Evolutionary conservation across 2,888 invertebrate genomes (phyloP), one percentile per base, ranked within the genome.

Genomic region (Druceiella hillmani): DNA sequence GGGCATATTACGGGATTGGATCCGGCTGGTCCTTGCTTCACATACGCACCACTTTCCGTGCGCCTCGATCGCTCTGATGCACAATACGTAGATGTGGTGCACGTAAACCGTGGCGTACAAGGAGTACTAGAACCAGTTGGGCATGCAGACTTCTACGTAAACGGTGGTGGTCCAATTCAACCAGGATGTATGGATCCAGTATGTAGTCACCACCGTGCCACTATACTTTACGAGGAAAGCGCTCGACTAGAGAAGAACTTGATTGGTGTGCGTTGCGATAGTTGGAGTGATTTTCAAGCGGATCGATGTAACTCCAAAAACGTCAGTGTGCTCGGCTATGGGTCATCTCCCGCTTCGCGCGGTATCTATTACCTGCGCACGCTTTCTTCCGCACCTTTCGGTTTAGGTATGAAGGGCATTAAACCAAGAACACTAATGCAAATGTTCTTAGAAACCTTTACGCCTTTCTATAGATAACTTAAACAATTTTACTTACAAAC

Each of bases 101-200:
- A 72, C 49, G 65, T 70, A 4, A 72, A 72, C 49, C 55, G 62
- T 50, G 54, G 71, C 43, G 49, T 72, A 13, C 71, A 71, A 57
- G 72, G 72, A 28, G 61, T 68, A 5, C 60, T 67, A 2, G 71
- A 71, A 47, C 64, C 78, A 5, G 61, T 83, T 43, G 85, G 84
- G 0, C 83, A 84, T 58, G 79, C 76, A 2, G 85, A 85, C 57
- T 85, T 82, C 57, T 85, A 81, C 64, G 79, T 84, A 3, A 85
- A 85, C 50, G 76, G 78, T 12, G 85, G 85, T 10, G 74, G 78
- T 2, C 75, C 82, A 0, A 65, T 75, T 41, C 84, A 85, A 53
- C 84, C 83, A 1, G 83, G 83, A 5, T 84, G 84, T 54, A 62
- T 76, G 17, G 62, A 66, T 55, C 67, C 68, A 0, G 61, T 64